Evolutionary conservation across 2,113 vertebrate species (phyloP).

Genomic region (Alethe castanea): DNA sequence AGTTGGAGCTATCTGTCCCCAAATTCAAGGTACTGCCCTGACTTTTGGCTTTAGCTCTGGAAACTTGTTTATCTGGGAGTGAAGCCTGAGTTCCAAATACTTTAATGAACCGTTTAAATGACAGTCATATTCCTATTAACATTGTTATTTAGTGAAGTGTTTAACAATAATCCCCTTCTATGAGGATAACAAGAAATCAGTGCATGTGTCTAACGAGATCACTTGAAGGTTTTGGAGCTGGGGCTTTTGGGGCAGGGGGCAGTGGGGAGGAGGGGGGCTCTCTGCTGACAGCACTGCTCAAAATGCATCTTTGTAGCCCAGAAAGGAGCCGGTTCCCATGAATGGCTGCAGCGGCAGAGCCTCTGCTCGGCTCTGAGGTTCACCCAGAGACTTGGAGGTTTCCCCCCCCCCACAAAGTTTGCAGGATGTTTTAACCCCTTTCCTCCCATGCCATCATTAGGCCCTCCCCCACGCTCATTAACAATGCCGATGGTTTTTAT

Average conservation of each 20-base stretch:
- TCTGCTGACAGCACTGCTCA: neutral
- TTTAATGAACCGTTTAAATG: constrained; percentile 39
- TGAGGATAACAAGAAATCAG: neutral
- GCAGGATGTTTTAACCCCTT: constrained; percentile 56
- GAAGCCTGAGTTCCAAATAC: neutral
- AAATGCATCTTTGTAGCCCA: neutral
- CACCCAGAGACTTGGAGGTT: neutral
- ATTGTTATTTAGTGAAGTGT: constrained; percentile 2
- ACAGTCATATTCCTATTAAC: constrained; percentile 2
- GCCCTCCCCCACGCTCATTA: fast-evolving
- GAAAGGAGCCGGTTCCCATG: neutral
- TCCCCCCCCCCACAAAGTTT: neutral
- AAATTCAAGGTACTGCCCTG: constrained; percentile 89
- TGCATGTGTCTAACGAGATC: neutral
- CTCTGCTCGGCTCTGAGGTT: neutral
- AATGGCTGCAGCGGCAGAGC: neutral
- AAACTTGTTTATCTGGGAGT: neutral
- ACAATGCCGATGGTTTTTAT: neutral
- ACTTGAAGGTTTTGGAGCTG: neutral
- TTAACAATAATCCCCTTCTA: neutral
- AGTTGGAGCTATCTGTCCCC: constrained; percentile 93
- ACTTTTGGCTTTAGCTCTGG: neutral
- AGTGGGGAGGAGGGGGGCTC: neutral
- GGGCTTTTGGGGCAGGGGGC: neutral
- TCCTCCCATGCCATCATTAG: neutral